phyloP scores from a whole-genome alignment of 2,113 vertebrate genomes.

The rabbit (Oryctolagus cuniculus) region DNA sequence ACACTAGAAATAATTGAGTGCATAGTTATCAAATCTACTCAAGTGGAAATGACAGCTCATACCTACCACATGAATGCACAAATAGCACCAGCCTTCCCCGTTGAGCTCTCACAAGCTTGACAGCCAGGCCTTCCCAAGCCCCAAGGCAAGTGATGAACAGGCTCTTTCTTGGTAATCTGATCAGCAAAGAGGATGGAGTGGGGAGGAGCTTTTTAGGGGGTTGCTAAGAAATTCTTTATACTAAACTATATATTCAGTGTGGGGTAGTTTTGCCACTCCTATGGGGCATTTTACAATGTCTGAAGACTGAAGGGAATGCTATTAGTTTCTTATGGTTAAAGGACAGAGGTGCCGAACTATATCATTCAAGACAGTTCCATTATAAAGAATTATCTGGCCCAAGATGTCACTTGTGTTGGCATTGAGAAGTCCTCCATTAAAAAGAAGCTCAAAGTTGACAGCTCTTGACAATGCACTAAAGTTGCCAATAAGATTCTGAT shows the following conservation, averaged over 20 bases:
- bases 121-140: not conserved
- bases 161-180: not conserved
- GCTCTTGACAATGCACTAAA: not conserved
- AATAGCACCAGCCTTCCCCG: not conserved
- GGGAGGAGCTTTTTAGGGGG: rapidly evolving
- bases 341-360: not conserved
- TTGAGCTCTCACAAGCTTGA: not conserved
- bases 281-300: not conserved
- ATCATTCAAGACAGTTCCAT: not conserved
- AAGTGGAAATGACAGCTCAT: not conserved
- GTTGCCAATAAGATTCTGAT: not conserved
- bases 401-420: not conserved
- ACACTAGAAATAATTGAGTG: not conserved
- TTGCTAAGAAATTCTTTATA: not conserved
- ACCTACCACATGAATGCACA: not conserved
- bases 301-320: not conserved
- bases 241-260: not conserved
- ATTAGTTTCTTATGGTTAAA: not conserved
- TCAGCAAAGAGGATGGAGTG: not conserved
- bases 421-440: not conserved
- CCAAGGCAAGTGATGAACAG: not conserved
- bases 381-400: not conserved
- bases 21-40: not conserved
- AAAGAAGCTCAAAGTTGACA: not conserved
- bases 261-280: not conserved